Conservation (phyloP, 2,888 invertebrate species). For the Drosophila buzzatii region DNA sequence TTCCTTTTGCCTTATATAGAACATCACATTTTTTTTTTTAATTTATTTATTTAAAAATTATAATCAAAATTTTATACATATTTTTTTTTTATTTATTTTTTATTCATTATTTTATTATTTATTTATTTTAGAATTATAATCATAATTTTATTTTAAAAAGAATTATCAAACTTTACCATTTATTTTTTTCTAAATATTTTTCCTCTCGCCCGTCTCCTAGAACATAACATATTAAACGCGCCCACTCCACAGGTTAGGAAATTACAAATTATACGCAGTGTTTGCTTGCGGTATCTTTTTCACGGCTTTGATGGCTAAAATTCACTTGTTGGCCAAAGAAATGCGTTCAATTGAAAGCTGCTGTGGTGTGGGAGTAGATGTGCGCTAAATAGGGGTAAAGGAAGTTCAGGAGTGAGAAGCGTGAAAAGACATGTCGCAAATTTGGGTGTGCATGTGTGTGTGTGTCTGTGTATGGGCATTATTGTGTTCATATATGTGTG, state of each 20-base stretch:
- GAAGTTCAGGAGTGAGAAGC: constrained; percentile 16
- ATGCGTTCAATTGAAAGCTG: constrained; percentile 57
- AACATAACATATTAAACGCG: background rate
- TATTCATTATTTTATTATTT: no score
- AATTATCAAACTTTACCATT: background rate
- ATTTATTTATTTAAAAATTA: no score
- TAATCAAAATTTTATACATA: no score
- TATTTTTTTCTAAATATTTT: background rate
- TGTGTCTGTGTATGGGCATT: constrained; percentile 6
- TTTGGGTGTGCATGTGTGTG: constrained; percentile 3
- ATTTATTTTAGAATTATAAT: no score
- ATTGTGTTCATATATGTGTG: no score
- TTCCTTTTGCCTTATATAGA: no score
- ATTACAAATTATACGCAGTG: background rate
- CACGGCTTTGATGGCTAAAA: constrained; percentile 46
- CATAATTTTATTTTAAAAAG: no score
- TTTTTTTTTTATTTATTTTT: no score
- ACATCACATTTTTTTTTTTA: no score
- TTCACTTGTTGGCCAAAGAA: constrained; percentile 57
- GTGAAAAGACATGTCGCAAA: constrained; percentile 33
- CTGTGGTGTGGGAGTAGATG: constrained; percentile 7
- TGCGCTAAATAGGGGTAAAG: constrained; percentile 16
- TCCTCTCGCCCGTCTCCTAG: background rate
- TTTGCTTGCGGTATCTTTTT: constrained; percentile 34
- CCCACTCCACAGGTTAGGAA: background rate